Evolutionary conservation across 2,797 vertebrate species (phyloP), one percentile per base, ranked within the genome.

Genomic region (Poecilia velifera): DNA sequence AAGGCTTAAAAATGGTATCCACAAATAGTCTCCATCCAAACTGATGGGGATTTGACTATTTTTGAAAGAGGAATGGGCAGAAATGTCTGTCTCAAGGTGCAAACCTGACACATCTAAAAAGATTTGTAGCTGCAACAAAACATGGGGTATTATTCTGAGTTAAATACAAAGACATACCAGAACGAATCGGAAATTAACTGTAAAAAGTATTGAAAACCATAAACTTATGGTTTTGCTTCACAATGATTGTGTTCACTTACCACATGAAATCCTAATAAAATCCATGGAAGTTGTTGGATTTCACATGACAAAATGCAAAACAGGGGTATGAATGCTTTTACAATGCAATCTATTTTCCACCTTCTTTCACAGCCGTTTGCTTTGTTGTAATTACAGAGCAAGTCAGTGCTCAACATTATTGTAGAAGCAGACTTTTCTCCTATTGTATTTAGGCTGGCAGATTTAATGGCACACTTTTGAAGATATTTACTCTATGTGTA

Each of bases 401-500:
- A 25, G 20, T 74, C 46, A 73, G 41, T n/a, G 9, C 14, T 45
- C 7, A 43, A 16, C 68, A 46, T n/a, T 28, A 45, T 25, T n/a
- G 10, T 5, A 14, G 47, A 51, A 39, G 39, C 34, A 4, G 53
- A 36, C 39, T 7, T 0, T 8, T 36, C 62, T 81, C 34, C 46
- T 16, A 47, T 72, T n/a, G 34, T 74, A 66, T 53, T 45, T 39
- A 39, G 43, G 28, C 66, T 20, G 71, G 72, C 49, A 79, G 77
- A 86, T 87, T 87, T 87, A 85, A 77, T 80, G 46, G 62, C 18
- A 46, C 46, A 22, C 79, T 78, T 83, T 83, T 51, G 70, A 64
- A 75, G 12, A 28, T 46, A 74, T 71, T 86, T 88, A 75, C 53
- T 62, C 47, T 45, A 14, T 51, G 74, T 68, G 79, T 72, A 68